Evolutionary conservation across 2,888 invertebrate genomes (phyloP).

Genomic region (Thereva unica): DNA sequence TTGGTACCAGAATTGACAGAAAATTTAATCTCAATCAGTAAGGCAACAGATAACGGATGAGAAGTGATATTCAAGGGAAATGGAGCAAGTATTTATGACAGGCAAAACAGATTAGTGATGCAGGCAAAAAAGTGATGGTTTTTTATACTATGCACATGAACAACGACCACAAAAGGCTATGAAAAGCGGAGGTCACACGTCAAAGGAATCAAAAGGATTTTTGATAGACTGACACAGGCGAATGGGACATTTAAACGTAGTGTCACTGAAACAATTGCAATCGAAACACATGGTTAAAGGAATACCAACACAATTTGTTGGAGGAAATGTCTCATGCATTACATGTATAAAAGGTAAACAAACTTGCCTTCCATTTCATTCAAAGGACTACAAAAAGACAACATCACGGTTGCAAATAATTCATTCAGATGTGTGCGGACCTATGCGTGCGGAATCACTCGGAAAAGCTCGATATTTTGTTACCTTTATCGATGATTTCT

Average conservation of each 20-base stretch:
- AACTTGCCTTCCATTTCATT: constrained; percentile 27
- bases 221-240: no score
- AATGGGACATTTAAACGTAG: no score
- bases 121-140: neutral
- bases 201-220: constrained; percentile 18
- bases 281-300: constrained; percentile 27
- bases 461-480: constrained; percentile 37
- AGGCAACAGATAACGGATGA: constrained; percentile 3
- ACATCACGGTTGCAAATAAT: constrained; percentile 27
- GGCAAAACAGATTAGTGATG: constrained; percentile 19
- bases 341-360: constrained; percentile 30
- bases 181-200: constrained; percentile 25
- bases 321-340: constrained; percentile 9
- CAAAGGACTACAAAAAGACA: constrained; percentile 17
- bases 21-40: constrained; percentile 35
- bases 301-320: constrained; percentile 13
- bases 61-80: no score
- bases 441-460: constrained; percentile 31
- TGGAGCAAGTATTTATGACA: no score
- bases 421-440: constrained; percentile 41
- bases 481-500: constrained; percentile 16
- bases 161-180: constrained; percentile 15
- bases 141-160: neutral
- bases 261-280: no score
- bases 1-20: constrained; percentile 25